Conservation (phyloP, 2,888 invertebrate species). For the Coleophora deauratella region DNA sequence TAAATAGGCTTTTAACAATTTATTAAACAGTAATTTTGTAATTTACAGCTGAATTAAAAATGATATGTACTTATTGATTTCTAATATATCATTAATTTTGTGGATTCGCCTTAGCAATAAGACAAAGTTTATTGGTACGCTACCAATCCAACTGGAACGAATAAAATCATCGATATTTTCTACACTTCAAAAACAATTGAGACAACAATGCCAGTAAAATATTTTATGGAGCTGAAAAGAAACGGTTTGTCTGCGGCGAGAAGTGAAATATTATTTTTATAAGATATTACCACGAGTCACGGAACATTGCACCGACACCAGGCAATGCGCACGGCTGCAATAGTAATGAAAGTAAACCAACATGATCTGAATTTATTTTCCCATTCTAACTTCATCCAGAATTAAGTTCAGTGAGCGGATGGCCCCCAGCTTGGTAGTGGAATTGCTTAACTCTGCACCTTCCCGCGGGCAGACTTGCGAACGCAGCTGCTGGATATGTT, state of each 20-base stretch:
- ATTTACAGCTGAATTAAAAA: no score
- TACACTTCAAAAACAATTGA: background rate
- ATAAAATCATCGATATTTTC: background rate
- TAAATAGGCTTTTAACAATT: no score
- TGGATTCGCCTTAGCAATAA: no score
- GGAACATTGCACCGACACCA: constrained; percentile 13
- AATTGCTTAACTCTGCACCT: constrained; percentile 36
- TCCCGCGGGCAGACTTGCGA: constrained; percentile 22
- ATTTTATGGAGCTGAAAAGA: background rate
- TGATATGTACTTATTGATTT: no score
- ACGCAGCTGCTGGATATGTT: constrained; percentile 25
- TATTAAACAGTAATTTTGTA: no score
- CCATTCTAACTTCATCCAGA: constrained; percentile 54
- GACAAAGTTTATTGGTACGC: background rate
- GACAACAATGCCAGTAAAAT: no score
- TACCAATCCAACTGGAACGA: constrained; percentile 1
- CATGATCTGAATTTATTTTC: constrained; percentile 48
- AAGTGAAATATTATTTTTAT: background rate
- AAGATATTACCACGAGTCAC: constrained; percentile 5
- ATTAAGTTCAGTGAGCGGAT: constrained; percentile 42
- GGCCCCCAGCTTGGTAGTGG: constrained; percentile 50
- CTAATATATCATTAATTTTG: no score
- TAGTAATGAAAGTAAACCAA: constrained; percentile 42
- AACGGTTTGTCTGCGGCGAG: background rate
- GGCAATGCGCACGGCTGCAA: constrained; percentile 22